Base-by-base conservation (phyloP, 2,113 vertebrate genomes). In the Eurypyga helias region DNA sequence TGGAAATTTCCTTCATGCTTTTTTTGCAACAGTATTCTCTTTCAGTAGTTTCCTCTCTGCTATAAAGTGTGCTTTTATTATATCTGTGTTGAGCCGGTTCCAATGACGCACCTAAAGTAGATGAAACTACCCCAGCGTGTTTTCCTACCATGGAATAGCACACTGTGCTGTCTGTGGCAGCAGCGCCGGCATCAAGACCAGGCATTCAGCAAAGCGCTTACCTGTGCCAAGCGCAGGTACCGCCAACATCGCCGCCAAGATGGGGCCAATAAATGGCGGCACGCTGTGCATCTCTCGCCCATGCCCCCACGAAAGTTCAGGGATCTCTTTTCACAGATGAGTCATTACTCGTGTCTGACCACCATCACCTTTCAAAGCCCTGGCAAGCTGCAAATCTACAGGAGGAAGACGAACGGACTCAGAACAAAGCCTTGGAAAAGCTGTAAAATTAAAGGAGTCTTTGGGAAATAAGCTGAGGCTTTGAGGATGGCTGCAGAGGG, bases 1-100 rank as follows among this genome's bases (percentile, higher is more conserved):
- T 97, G 96, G 98, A 97, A 97, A 97, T 97, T 97, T 97, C 95
- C 97, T 89, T 80, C 10, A 1, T 0, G 20, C 38, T 78, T 87
- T 91, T 77, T 95, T 89, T 84, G 66, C 80, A 95, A 97, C 73
- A 97, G 78, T 81, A 87, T 83, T 95, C 92, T 95, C 96, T 97
- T 97, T 97, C 96, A 97, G 29, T 36, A 83, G 87, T 76, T 90
- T 96, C 91, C 89, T 80, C 73, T 69, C 76, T 52, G 51, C 72
- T 82, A 76, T 64, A 65, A 97, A 97, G 87, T 21, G 78, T 93
- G 91, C 83, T 82, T 95, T 97, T 96, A 90, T 26, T 83, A 79
- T 77, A 94, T 82, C 96, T 72, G 34, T 10, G 62, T 78, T 96
- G 92, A 95, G 88, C 10, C 0, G 0, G 80, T 73, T 97, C 92